phyloP scores from a whole-genome alignment of 1,140 invertebrate species.

The Drosophila sechellia region DNA sequence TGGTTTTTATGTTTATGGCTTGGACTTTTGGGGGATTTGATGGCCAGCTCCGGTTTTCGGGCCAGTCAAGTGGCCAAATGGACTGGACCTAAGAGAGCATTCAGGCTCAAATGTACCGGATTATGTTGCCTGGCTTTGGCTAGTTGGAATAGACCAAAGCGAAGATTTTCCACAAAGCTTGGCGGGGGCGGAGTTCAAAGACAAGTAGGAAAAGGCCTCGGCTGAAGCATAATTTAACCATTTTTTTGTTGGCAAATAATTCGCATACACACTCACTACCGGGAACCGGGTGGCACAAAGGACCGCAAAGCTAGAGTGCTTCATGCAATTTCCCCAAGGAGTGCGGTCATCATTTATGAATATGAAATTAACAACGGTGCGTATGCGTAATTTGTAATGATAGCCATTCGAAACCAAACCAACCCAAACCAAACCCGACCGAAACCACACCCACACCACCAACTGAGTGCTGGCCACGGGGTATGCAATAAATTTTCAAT shows the following conservation, averaged over 20 bases:
- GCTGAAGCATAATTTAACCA: constrained; percentile 37
- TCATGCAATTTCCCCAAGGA: constrained; percentile 52
- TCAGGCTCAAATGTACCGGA: constrained; percentile 59
- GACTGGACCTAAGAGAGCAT: constrained; percentile 58
- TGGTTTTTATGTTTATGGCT: constrained; percentile 51
- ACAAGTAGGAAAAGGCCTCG: constrained; percentile 5
- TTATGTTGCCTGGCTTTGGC: constrained; percentile 31
- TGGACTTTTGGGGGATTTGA: constrained; percentile 47
- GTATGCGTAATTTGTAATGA: constrained; percentile 69
- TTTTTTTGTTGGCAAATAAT: constrained; percentile 22
- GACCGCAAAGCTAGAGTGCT: constrained; percentile 41
- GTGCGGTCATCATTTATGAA: constrained; percentile 60
- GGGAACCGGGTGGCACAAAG: constrained; percentile 15
- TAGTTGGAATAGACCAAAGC: constrained; percentile 32
- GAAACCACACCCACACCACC: constrained; percentile 3
- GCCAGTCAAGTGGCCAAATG: constrained; percentile 43
- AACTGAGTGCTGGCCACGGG: constrained; percentile 1
- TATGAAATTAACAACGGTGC: constrained; percentile 78
- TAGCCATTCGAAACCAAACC: constrained; percentile 12
- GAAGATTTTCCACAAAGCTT: constrained; percentile 35
- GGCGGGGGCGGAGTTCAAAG: constrained; percentile 48
- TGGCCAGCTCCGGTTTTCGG: constrained; percentile 29
- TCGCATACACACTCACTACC: background rate
- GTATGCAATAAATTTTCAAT: constrained; percentile 76
- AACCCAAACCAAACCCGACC: background rate